Base-by-base conservation (phyloP, 2,113 vertebrate genomes). In the Abramis brama region DNA sequence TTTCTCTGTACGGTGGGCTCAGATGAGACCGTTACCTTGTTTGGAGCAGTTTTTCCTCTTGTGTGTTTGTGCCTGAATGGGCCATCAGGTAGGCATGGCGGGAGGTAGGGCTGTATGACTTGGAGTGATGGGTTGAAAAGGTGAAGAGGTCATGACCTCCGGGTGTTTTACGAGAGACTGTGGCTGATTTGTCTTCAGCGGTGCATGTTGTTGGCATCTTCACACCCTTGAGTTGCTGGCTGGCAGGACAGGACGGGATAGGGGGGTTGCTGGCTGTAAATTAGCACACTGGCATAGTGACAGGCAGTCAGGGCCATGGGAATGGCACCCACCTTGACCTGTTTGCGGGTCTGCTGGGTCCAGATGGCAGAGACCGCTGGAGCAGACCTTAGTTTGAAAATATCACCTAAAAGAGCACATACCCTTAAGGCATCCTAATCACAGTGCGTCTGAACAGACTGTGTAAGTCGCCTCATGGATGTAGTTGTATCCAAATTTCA, bases 91-190 rank as follows among this genome's bases (percentile, higher is more conserved):
- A 84, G 47, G 86, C 91, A 87, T 92, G 88, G 90, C 87, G 85
- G 94, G 93, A 90, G 90, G 91, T 81, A 89, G 57, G 71, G 85
- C n/a, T 68, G 89, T 7, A 45, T 81, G 83, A 73, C 27, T 60
- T 82, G 83, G 85, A 47, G 71, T 87, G 90, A 92, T 89, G 91
- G 90, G 93, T 94, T 94, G 92, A 94, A 94, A 93, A 92, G 94
- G 93, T 93, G 91, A 94, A 89, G 91, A 93, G 94, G 94, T 95
- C 92, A 81, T 87, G 92, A 92, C 94, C 93, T 94, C 92, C 75
- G 91, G 87, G 90, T 94, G 92, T 93, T 95, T 94, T 95, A 95
- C 89, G 90, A 92, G 88, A 90, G 92, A 89, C 92, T 81, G 87
- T 87, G 90, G 88, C 92, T 92, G 93, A 93, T 94, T 93, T 93